A percentile compares a stretch with the other conserved stretches of the same genome.
Evolutionary conservation across 2,888 invertebrate genomes (phyloP).

Genomic region (Dasypogon diadema): DNA sequence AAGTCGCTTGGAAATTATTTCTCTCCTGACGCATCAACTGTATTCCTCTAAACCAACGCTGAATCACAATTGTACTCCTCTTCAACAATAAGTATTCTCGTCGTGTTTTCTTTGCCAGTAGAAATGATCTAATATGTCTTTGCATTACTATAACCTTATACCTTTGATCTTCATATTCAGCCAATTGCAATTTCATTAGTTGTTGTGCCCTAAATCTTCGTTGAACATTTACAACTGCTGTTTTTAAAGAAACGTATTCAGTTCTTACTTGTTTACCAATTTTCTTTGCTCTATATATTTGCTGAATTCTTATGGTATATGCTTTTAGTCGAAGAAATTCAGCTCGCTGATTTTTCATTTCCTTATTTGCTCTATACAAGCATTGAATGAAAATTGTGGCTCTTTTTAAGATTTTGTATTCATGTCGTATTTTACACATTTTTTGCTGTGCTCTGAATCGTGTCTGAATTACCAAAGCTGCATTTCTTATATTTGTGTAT

Average conservation of each 20-base stretch:
- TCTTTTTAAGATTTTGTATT: slow-evolving; percentile 57
- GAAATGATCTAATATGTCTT: slow-evolving; percentile 60
- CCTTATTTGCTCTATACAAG: slow-evolving; percentile 63
- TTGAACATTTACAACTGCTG: slow-evolving; percentile 66
- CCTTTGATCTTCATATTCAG: slow-evolving; percentile 60
- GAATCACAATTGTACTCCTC: slow-evolving; percentile 61
- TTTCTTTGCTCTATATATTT: slow-evolving; percentile 65
- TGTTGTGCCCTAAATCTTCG: slow-evolving; percentile 65
- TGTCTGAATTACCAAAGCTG: slow-evolving; percentile 27
- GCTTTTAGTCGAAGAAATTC: slow-evolving; percentile 46
- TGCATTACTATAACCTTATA: slow-evolving; percentile 62
- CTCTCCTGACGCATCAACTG: slow-evolving; percentile 61
- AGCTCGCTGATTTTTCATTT: slow-evolving; percentile 53
- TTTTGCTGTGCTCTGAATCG: slow-evolving; percentile 49
- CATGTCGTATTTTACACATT: slow-evolving; percentile 59
- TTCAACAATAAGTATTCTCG: slow-evolving; percentile 17
- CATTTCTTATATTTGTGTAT: slow-evolving; percentile 58
- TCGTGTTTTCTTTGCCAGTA: slow-evolving; percentile 52
- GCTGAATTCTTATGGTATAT: slow-evolving; percentile 47
- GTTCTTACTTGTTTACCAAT: slow-evolving; percentile 49
- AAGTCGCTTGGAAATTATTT: slow-evolving; percentile 59
- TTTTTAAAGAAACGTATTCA: slow-evolving; percentile 58
- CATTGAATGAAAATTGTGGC: slow-evolving; percentile 66
- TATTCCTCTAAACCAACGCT: slow-evolving; percentile 68
- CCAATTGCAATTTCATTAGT: slow-evolving; percentile 60